Evolutionary conservation across 1,140 invertebrate genomes (phyloP).

Genomic region (Dendrolimus punctatus): DNA sequence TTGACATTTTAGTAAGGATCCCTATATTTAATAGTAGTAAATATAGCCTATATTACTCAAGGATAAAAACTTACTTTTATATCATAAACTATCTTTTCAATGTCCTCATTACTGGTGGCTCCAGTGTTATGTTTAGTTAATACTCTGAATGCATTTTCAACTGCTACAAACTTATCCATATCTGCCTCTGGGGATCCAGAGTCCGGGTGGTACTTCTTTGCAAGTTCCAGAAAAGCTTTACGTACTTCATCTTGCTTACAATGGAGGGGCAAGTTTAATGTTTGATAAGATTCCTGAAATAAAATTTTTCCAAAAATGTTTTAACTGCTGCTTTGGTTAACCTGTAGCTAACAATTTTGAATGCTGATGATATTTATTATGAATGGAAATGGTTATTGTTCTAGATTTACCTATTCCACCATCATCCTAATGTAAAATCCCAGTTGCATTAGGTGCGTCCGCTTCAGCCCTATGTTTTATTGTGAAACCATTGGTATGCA

Average conservation of each 20-base stretch:
- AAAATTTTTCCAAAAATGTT: not conserved
- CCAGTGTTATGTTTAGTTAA: conserved; percentile 73
- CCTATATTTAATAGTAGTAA: too few relatives aligned
- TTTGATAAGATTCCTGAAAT: conserved; percentile 76
- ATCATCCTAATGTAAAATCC: too few relatives aligned
- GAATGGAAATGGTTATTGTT: too few relatives aligned
- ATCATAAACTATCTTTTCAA: conserved; percentile 63
- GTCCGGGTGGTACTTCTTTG: conserved; percentile 89
- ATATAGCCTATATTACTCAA: too few relatives aligned
- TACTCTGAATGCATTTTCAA: conserved; percentile 72
- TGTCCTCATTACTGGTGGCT: conserved; percentile 33
- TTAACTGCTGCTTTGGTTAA: too few relatives aligned
- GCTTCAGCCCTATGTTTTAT: too few relatives aligned
- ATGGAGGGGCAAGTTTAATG: conserved; percentile 77
- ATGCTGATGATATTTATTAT: not conserved
- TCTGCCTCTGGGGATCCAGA: conserved; percentile 78
- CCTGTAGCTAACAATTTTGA: too few relatives aligned
- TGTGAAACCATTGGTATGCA: too few relatives aligned
- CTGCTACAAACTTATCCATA: conserved; percentile 80
- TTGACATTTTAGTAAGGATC: too few relatives aligned
- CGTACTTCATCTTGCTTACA: conserved; percentile 82
- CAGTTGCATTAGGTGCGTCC: too few relatives aligned
- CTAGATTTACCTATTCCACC: too few relatives aligned
- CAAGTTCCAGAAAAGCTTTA: conserved; percentile 81
- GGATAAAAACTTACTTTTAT: conserved; percentile 46